Conservation (phyloP, 1,140 invertebrate genomes). For the Fopius arisanus region DNA sequence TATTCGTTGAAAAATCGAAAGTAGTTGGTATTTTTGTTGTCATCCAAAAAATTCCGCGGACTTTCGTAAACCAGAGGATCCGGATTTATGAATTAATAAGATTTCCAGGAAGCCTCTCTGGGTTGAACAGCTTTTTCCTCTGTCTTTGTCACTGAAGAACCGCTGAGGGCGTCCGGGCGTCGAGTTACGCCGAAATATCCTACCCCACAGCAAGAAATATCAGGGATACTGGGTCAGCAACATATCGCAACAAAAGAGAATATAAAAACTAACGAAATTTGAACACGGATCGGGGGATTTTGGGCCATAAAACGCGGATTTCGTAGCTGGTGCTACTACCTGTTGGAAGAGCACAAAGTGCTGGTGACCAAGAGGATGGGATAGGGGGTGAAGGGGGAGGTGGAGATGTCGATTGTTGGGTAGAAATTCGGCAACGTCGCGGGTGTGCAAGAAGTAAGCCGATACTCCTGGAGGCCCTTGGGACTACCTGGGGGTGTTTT, state of each 20-base stretch:
- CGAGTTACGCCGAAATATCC: neutral
- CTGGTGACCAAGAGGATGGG: conserved; percentile 29
- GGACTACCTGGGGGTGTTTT: conserved; percentile 5
- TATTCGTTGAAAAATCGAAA: too few species aligned
- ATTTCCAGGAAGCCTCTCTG: conserved; percentile 26
- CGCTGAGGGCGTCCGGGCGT: neutral
- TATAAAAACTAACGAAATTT: conserved; percentile 6
- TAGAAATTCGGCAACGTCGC: conserved; percentile 54
- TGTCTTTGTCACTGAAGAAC: neutral
- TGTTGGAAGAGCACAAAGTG: neutral
- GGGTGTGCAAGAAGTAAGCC: conserved; percentile 47
- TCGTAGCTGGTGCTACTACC: neutral
- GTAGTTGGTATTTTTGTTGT: too few species aligned
- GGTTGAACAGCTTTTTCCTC: neutral
- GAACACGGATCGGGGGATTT: neutral
- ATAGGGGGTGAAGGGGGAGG: conserved; percentile 40
- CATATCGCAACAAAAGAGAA: neutral
- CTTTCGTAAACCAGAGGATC: neutral
- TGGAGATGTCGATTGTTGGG: conserved; percentile 47
- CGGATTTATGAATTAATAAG: conserved; percentile 31
- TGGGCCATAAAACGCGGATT: neutral
- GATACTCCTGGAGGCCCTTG: conserved; percentile 43
- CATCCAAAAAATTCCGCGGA: neutral
- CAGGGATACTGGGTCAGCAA: neutral
- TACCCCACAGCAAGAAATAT: neutral